A percentile compares a stretch with the other conserved stretches of the same genome.
These are phyloP conservation scores for Mystacides longicornis DNA, from an alignment of 2,888 invertebrate genomes.

Conservation along the genomic window DNA sequence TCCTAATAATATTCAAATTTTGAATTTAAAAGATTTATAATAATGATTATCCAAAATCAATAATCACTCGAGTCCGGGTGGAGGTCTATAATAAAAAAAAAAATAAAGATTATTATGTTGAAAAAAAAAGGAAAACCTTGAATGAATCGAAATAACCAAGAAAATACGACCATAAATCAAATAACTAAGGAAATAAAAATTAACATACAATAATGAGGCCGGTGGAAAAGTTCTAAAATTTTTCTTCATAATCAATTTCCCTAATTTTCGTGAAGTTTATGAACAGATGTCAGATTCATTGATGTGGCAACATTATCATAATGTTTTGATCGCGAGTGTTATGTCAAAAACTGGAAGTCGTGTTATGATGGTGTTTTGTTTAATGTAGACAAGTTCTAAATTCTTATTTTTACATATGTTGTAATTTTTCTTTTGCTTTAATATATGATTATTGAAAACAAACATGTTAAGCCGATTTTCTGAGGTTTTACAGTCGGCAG, in stretches of 20 bases:
- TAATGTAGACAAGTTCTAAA: no score
- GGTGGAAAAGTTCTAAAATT: background rate
- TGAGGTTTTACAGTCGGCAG: slow-evolving; percentile 46
- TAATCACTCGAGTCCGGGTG: no score
- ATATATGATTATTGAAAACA: background rate
- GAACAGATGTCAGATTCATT: background rate
- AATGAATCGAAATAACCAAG: no score
- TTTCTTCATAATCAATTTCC: background rate
- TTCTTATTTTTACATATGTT: background rate
- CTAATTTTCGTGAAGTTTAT: background rate
- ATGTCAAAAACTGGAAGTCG: slow-evolving; percentile 2
- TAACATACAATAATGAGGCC: background rate
- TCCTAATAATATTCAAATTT: no score
- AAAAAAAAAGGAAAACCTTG: no score
- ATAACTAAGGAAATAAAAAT: no score
- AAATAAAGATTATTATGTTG: no score
- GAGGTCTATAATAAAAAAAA: no score
- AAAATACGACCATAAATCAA: no score
- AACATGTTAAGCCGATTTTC: slow-evolving; percentile 49
- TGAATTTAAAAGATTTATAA: no score
- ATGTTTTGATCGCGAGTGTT: slow-evolving; percentile 19
- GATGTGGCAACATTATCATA: slow-evolving; percentile 6
- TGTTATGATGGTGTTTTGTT: background rate
- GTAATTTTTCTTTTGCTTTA: background rate
- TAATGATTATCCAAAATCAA: no score